Base-by-base conservation (phyloP, 2,113 vertebrate species). In the Pterophyllum scalare region DNA sequence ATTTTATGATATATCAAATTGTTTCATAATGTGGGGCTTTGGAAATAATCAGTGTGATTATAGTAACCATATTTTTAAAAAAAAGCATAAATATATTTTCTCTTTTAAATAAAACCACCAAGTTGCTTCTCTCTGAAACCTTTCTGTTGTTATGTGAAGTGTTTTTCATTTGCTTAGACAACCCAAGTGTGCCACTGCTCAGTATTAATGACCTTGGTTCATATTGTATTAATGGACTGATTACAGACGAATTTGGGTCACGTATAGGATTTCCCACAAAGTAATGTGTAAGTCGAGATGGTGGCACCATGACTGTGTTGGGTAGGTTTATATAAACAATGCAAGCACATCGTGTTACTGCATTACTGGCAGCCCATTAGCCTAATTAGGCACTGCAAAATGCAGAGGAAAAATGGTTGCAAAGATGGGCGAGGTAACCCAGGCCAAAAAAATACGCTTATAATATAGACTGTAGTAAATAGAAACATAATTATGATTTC, bases 231-330 rank as follows among this genome's bases (percentile, higher is more conserved):
- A 75, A 60, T n/a, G 64, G 79, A 58, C 64, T 20, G 58, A 62
- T 67, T 62, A 49, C 19, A 26, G 77, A 60, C 70, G 28, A 59
- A 86, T 83, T 62, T 75, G 38, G 80, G 59, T 76, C 65, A 62
- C 7, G n/a, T 79, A 20, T 56, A 5, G 8, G 65, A 33, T 82
- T 76, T 79, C 65, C 5, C 59, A 79, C 20, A 64, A n/a, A 33
- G 40, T 35, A 35, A 59, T 31, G 9, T 57, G 58, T 75, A 31
- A 58, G 49, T 77, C 49, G 4, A 5, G 49, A n/a, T 59, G 22
- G 28, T 19, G 19, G 43, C 19, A 54, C 52, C 74, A 54, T 57
- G 56, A 61, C 35, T 28, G 24, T 10, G 5, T 24, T 52, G 9
- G 19, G 22, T 26, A 13, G 26, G 28, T 20, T 65, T 75, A 31